Conservation (phyloP, 1,140 invertebrate species). For the Drosophila eugracilis region DNA sequence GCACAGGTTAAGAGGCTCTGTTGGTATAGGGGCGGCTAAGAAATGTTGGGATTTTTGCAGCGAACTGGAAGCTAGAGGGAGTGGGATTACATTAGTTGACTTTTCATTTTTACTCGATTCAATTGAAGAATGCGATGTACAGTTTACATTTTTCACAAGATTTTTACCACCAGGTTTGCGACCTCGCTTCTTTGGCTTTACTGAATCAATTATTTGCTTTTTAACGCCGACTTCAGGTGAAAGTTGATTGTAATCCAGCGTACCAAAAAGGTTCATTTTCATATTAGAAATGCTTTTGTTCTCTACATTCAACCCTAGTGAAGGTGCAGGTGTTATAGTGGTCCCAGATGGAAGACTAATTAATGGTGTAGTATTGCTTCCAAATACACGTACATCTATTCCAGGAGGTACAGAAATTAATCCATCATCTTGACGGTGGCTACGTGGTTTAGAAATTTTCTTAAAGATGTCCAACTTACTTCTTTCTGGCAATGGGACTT, state of each 20-base stretch:
- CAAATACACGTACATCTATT: slow-evolving; percentile 19
- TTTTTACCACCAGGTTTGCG: slow-evolving; percentile 78
- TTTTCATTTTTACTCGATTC: slow-evolving; percentile 28
- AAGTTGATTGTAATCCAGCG: not conserved
- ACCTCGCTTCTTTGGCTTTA: slow-evolving; percentile 72
- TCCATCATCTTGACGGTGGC: slow-evolving; percentile 2
- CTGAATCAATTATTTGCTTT: slow-evolving; percentile 11
- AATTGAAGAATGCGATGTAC: slow-evolving; percentile 3
- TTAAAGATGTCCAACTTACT: slow-evolving; percentile 94
- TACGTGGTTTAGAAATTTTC: slow-evolving; percentile 87
- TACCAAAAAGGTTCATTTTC: not conserved
- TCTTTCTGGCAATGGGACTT: slow-evolving; percentile 54
- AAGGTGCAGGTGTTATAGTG: slow-evolving; percentile 71
- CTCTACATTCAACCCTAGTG: slow-evolving; percentile 1
- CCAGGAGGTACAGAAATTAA: not conserved
- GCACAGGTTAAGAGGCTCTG: slow-evolving; percentile 59
- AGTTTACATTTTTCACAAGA: slow-evolving; percentile 8
- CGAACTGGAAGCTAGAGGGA: not conserved
- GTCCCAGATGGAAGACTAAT: slow-evolving; percentile 76
- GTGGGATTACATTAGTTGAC: slow-evolving; percentile 1
- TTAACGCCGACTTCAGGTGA: not conserved
- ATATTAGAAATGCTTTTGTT: not conserved
- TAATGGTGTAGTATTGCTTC: slow-evolving; percentile 27
- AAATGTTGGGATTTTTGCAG: not conserved
- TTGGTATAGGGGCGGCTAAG: not conserved